Evolutionary conservation across 1,140 invertebrate species (phyloP).

Genomic region (Drosophila bifasciata): DNA sequence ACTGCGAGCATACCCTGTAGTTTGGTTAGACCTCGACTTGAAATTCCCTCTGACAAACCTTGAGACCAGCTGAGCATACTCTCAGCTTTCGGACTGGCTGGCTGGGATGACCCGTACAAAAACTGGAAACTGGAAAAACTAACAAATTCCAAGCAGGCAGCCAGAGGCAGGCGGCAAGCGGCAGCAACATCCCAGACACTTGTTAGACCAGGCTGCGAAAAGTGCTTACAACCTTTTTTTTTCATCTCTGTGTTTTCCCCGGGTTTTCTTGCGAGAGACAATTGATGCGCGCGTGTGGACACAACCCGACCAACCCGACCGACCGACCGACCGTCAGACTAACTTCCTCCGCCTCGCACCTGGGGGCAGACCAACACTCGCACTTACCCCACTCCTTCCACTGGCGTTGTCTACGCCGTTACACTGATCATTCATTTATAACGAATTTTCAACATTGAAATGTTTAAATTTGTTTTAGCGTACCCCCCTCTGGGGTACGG

Average conservation of each 20-base stretch:
- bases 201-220: conserved; percentile 41
- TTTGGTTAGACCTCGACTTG: too few species aligned
- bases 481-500: not conserved
- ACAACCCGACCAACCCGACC: not conserved
- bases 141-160: conserved; percentile 19
- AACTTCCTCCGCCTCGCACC: not conserved
- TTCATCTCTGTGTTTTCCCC: conserved; percentile 7
- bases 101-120: not conserved
- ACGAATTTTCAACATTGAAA: conserved; percentile 78
- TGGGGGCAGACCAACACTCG: too few species aligned
- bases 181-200: conserved; percentile 27
- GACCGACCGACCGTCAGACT: not conserved
- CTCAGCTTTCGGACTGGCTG: not conserved
- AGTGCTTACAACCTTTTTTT: conserved; percentile 51
- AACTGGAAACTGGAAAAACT: conserved; percentile 48
- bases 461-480: conserved; percentile 58
- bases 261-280: conserved; percentile 29
- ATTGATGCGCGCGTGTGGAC: conserved; percentile 46
- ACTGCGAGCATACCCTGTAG: too few species aligned
- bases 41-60: not conserved
- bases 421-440: conserved; percentile 78
- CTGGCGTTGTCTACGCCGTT: conserved; percentile 50
- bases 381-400: not conserved
- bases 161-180: not conserved
- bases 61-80: not conserved